Conservation (phyloP, 2,113 vertebrate species). For the Petromus typicus region DNA sequence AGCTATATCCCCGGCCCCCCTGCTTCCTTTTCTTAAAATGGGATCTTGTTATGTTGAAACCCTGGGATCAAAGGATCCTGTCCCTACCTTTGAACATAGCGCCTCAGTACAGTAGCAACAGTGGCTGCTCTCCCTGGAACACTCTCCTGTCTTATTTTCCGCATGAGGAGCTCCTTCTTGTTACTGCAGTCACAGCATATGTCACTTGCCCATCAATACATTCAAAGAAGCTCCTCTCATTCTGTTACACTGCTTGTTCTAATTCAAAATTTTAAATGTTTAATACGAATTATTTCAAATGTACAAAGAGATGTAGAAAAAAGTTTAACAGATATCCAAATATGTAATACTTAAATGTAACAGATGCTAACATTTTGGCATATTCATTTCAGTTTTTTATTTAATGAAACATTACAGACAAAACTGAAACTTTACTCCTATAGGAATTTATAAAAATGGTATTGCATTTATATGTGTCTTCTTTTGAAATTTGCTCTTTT, state of each 20-base stretch:
- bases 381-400: conserved; percentile 8
- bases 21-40: not conserved
- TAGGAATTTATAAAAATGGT: not conserved
- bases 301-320: not conserved
- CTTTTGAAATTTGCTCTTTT: conserved; percentile 41
- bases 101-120: not conserved
- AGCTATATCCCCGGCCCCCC: too few relatives aligned
- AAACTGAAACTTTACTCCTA: not conserved
- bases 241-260: not conserved
- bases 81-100: not conserved
- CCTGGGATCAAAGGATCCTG: not conserved
- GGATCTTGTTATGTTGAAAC: not conserved
- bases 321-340: conserved; percentile 3
- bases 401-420: not conserved
- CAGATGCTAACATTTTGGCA: conserved; percentile 41
- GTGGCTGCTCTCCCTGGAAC: not conserved
- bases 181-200: not conserved
- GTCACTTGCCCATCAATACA: not conserved
- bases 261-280: not conserved
- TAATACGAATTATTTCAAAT: conserved; percentile 53
- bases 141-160: not conserved
- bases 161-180: not conserved
- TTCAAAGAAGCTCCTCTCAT: not conserved
- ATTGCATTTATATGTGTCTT: not conserved
- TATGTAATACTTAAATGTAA: not conserved